Percentiles rank a stretch among this genome's conserved stretches.
phyloP scores from a whole-genome alignment of 1,140 invertebrate genomes.

The Listronotus bonariensis region DNA sequence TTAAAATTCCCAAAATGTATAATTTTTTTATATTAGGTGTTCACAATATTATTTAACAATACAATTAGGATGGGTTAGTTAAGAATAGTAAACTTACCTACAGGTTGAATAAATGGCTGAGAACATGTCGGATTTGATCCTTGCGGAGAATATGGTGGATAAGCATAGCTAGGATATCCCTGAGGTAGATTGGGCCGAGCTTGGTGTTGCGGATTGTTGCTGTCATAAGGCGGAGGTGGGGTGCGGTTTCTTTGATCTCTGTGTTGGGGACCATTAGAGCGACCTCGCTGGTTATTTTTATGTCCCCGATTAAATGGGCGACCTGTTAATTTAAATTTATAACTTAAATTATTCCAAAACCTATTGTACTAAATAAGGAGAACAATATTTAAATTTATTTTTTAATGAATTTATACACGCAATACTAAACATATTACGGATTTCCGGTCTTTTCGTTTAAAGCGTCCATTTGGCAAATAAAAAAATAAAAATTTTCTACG shows the following conservation, averaged over 20 bases:
- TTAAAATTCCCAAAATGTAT: no score
- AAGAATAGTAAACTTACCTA: no score
- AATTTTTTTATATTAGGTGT: no score
- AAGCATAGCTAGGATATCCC: neutral
- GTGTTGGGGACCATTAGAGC: neutral
- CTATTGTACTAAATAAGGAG: neutral
- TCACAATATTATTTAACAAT: no score
- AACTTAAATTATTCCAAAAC: neutral
- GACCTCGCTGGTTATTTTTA: neutral
- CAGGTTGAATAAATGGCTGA: no score
- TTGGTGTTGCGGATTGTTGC: neutral
- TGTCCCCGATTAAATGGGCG: neutral
- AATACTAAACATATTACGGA: no score
- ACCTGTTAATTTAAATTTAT: neutral
- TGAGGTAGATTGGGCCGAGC: neutral
- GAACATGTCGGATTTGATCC: no score
- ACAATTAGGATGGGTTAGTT: no score
- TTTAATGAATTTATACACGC: no score
- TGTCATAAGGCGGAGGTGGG: neutral
- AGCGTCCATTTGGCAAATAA: no score
- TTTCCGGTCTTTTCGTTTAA: no score
- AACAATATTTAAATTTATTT: neutral
- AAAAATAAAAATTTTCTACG: no score
- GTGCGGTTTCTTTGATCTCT: neutral
- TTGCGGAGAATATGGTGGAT: neutral